Percentiles rank a stretch among this genome's conserved stretches.
Evolutionary conservation across 2,888 invertebrate genomes (phyloP).

Genomic region (Netelia melanura): DNA sequence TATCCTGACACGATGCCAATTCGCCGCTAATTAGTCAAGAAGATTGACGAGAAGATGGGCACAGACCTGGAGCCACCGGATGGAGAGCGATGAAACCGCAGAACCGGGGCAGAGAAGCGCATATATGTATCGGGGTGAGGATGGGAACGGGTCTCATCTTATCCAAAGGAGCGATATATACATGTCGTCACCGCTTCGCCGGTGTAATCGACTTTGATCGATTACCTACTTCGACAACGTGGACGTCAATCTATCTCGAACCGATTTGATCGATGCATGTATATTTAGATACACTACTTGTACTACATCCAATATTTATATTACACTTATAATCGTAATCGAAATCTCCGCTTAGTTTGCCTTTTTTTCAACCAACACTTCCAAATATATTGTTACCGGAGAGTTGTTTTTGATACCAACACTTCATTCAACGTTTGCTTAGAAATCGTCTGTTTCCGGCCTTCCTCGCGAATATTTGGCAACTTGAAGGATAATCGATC

Average conservation of each 20-base stretch:
- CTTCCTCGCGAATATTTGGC: no score
- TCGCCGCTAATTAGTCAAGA: conserved; percentile 62
- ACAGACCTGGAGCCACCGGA: conserved; percentile 21
- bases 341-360: background rate
- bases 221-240: conserved; percentile 38
- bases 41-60: conserved; percentile 42
- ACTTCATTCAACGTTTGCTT: no score
- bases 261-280: conserved; percentile 21
- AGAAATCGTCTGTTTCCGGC: no score
- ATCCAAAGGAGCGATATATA: conserved; percentile 54
- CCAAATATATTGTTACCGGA: background rate
- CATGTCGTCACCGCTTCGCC: conserved; percentile 54
- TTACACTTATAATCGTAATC: background rate
- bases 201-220: conserved; percentile 65
- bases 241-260: conserved; percentile 50
- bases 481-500: no score
- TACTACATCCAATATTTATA: background rate
- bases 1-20: conserved; percentile 62
- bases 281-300: background rate
- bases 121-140: conserved; percentile 34
- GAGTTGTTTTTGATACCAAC: background rate
- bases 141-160: conserved; percentile 60
- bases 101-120: conserved; percentile 45
- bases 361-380: background rate
- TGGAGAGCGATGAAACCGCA: conserved; percentile 55